Evolutionary conservation across 2,113 vertebrate species (phyloP).

Genomic region (Galemys pyrenaicus): DNA sequence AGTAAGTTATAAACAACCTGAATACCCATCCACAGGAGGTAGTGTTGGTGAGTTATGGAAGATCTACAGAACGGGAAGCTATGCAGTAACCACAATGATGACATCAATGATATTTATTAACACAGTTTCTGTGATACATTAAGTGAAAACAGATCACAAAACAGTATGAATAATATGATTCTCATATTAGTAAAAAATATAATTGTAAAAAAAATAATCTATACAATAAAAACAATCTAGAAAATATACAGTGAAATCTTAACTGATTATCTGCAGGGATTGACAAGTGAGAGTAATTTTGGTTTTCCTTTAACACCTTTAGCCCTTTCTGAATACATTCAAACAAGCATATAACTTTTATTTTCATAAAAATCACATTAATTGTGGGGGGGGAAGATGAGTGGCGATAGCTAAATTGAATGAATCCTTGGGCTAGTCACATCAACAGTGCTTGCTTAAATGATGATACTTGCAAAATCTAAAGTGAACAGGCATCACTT

Average conservation of each 20-base stretch:
- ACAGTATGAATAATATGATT: background rate
- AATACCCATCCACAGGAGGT: background rate
- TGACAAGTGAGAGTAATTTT: background rate
- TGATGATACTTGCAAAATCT: background rate
- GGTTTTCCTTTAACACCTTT: background rate
- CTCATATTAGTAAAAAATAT: background rate
- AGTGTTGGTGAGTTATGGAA: background rate
- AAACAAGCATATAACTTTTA: background rate
- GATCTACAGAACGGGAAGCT: background rate
- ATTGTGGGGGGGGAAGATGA: background rate
- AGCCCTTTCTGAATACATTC: slow-evolving; percentile 36
- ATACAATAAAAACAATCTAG: background rate
- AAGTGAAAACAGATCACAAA: background rate
- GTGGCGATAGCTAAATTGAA: background rate
- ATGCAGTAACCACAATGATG: background rate
- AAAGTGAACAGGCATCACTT: background rate
- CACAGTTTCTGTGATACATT: background rate
- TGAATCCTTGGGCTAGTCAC: background rate
- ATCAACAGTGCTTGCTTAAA: no score
- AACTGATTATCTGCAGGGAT: background rate
- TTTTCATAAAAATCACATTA: background rate
- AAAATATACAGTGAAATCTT: background rate
- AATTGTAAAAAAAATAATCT: background rate
- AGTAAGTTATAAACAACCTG: background rate
- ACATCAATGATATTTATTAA: background rate